Evolutionary conservation across 37 sponge, comb jelly and placozoan species (phyloP).

Genomic region (Haliclona indistincta): DNA sequence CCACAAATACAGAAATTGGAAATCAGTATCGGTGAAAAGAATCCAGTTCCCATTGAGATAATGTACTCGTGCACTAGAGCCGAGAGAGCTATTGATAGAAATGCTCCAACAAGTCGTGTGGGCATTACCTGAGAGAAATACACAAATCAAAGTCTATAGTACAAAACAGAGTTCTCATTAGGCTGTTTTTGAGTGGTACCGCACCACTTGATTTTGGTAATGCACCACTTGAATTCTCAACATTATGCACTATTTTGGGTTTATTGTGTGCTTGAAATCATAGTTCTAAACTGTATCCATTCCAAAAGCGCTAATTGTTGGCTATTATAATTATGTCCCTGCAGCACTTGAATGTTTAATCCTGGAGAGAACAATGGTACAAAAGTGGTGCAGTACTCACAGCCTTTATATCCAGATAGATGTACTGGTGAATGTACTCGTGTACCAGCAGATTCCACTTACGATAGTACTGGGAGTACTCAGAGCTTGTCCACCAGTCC

Average conservation of each 20-base stretch:
- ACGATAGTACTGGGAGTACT: conserved; percentile 61
- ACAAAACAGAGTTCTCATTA: too few relatives aligned
- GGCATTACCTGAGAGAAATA: conserved; percentile 10
- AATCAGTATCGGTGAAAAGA: conserved; percentile 55
- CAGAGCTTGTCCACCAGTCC: conserved; percentile 71
- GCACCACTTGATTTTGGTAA: too few relatives aligned
- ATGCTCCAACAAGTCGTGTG: conserved; percentile 8
- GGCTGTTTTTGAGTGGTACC: too few relatives aligned
- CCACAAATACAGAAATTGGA: too few relatives aligned
- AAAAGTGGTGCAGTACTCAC: conserved; percentile 18
- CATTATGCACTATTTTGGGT: too few relatives aligned
- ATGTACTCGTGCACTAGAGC: conserved; percentile 74
- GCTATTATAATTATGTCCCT: not conserved
- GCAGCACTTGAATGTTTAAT: too few relatives aligned
- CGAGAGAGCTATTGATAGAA: conserved; percentile 47
- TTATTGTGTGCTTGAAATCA: too few relatives aligned
- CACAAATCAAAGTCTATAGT: too few relatives aligned
- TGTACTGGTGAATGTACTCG: conserved; percentile 75
- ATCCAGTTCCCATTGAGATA: conserved; percentile 41
- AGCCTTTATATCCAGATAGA: conserved; percentile 54
- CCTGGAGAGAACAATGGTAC: not conserved
- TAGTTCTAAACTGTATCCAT: too few relatives aligned
- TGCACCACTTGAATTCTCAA: too few relatives aligned
- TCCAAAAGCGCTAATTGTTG: not conserved
- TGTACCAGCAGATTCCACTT: conserved; percentile 79